These are phyloP conservation scores for Stegodyphus mimosarum DNA, from an alignment of 1,140 invertebrate genomes.

Conservation along the genomic window DNA sequence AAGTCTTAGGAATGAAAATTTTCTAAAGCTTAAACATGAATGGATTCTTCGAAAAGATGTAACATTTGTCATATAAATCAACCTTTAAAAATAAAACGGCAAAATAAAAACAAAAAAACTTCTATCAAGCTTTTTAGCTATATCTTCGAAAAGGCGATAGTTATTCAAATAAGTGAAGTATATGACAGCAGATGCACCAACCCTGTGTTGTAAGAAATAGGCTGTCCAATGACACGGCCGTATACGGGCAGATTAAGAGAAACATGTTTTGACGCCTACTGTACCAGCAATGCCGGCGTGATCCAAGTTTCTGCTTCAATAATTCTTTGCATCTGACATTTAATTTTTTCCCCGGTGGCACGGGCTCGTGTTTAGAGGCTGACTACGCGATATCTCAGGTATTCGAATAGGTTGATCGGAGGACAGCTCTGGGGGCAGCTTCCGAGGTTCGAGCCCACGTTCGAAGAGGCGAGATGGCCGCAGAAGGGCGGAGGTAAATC, in stretches of 20 bases:
- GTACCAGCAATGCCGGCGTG: conserved; percentile 32
- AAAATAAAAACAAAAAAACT: no score
- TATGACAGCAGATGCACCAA: background rate
- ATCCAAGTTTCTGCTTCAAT: conserved; percentile 52
- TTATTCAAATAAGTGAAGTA: no score
- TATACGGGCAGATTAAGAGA: conserved; percentile 34
- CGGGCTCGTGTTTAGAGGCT: conserved; percentile 21
- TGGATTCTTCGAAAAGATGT: no score
- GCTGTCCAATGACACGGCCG: conserved; percentile 20
- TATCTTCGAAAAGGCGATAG: no score
- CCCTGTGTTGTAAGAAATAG: background rate
- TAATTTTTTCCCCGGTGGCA: conserved; percentile 24
- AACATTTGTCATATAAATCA: no score
- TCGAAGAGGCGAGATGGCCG: conserved; percentile 26
- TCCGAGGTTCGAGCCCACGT: conserved; percentile 28
- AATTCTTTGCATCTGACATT: conserved; percentile 10
- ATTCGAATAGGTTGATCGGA: conserved; percentile 1
- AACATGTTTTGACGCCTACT: conserved; percentile 52
- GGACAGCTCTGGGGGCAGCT: conserved; percentile 9
- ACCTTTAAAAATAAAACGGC: no score
- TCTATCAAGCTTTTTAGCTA: no score
- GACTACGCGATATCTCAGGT: conserved; percentile 12
- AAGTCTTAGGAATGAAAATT: no score
- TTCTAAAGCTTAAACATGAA: no score
- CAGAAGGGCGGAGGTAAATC: conserved; percentile 20